phyloP scores from a whole-genome alignment of 2,888 invertebrate species.

The Pterobdella sp. region DNA sequence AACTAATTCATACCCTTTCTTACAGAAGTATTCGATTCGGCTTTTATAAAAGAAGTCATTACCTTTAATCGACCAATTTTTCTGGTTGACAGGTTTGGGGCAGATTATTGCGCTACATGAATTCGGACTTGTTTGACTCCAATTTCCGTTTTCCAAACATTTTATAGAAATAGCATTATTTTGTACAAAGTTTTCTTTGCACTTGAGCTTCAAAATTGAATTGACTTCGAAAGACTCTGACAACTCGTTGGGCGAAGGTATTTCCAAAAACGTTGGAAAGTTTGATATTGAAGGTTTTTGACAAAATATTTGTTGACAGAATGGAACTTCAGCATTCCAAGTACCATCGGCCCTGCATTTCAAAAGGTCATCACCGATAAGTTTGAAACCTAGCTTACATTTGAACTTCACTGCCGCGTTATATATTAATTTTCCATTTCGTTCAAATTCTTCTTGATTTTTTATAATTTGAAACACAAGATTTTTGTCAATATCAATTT shows the following conservation, averaged over 20 bases:
- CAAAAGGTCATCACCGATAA: background rate
- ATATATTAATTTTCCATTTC: background rate
- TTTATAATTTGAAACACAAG: background rate
- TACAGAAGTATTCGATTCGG: background rate
- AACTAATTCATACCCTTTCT: background rate
- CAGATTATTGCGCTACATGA: background rate
- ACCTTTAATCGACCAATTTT: background rate
- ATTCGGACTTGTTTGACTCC: background rate
- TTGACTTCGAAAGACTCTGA: background rate
- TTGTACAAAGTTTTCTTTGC: background rate
- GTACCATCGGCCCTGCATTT: background rate
- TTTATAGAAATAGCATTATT: background rate
- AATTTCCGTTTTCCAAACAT: background rate
- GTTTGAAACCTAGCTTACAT: background rate
- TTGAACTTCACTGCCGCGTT: background rate
- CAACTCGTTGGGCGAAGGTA: background rate
- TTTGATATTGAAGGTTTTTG: background rate
- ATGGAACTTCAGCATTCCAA: background rate
- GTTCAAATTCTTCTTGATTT: background rate
- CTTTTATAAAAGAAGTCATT: background rate
- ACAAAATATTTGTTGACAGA: background rate
- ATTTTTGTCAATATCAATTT: background rate
- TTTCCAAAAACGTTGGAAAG: background rate
- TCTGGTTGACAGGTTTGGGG: background rate
- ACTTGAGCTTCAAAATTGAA: background rate